Evolutionary conservation across 2,797 vertebrate species (phyloP).

Genomic region (Lemur catta): DNA sequence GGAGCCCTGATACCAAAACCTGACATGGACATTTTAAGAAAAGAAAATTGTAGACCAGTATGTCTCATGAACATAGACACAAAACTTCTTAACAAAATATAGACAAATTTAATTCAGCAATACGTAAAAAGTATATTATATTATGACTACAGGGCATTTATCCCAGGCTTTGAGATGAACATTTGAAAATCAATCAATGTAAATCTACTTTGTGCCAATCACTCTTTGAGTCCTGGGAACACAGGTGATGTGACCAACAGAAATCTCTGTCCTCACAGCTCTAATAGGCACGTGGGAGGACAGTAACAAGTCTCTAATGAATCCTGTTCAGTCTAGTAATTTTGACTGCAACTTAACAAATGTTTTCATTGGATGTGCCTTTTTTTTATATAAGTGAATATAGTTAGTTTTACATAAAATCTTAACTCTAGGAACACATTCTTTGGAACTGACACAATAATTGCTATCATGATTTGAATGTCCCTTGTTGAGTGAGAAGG

Average conservation of each 20-base stretch:
- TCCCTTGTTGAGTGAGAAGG: background rate
- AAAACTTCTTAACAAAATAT: background rate
- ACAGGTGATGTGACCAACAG: fast-evolving
- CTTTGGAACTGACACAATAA: background rate
- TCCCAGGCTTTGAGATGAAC: background rate
- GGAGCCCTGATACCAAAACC: background rate
- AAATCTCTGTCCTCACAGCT: background rate
- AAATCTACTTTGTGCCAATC: background rate
- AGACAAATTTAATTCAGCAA: background rate
- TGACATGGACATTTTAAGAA: background rate
- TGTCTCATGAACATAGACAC: background rate
- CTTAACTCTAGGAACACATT: background rate
- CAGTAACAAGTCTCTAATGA: background rate
- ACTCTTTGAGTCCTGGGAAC: background rate
- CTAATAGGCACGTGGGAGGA: background rate
- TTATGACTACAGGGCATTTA: background rate
- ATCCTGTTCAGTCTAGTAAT: background rate
- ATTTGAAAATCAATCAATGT: background rate
- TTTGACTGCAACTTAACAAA: background rate
- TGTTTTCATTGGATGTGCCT: background rate
- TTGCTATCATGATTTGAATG: background rate
- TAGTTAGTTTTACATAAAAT: background rate
- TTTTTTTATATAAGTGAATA: background rate
- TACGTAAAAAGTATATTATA: background rate
- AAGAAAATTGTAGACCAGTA: background rate